phyloP scores from a whole-genome alignment of 2,888 invertebrate species.

The Nemoura dubitans region DNA sequence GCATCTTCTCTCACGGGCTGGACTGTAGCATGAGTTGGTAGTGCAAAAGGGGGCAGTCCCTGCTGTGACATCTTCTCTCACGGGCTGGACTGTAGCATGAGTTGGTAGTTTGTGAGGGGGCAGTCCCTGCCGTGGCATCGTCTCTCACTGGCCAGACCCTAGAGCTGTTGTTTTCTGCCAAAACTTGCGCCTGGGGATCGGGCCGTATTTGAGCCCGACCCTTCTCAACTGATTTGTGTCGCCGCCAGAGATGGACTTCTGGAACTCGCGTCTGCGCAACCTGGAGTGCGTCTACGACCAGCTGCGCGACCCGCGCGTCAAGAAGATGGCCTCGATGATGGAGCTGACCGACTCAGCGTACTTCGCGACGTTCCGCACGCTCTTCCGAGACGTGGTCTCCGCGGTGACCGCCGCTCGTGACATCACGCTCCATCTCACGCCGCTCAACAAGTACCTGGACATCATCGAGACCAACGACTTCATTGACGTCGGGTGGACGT shows the following conservation, averaged over 20 bases:
- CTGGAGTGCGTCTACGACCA: conserved; percentile 89
- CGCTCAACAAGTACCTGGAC: conserved; percentile 75
- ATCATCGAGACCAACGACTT: conserved; percentile 77
- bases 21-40: no score
- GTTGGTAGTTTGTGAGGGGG: no score
- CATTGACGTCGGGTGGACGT: conserved; percentile 66
- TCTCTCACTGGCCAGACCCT: no score
- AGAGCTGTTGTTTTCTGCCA: no score
- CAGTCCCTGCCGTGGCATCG: no score
- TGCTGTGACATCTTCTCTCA: no score
- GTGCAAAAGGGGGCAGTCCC: no score
- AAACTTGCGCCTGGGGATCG: no score
- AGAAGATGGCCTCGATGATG: conserved; percentile 82
- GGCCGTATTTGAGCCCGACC: no score
- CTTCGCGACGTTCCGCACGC: conserved; percentile 76
- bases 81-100: no score
- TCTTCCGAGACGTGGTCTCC: conserved; percentile 78
- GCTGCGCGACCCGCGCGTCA: conserved; percentile 81
- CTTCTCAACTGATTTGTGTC: no score
- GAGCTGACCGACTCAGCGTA: conserved; percentile 84
- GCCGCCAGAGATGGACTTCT: conserved; percentile 77
- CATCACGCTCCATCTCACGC: conserved; percentile 80
- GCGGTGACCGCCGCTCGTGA: conserved; percentile 81
- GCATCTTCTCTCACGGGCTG: no score
- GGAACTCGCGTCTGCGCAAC: conserved; percentile 80